Conservation (phyloP, 2,797 vertebrate species). For the Mallotus villosus region DNA sequence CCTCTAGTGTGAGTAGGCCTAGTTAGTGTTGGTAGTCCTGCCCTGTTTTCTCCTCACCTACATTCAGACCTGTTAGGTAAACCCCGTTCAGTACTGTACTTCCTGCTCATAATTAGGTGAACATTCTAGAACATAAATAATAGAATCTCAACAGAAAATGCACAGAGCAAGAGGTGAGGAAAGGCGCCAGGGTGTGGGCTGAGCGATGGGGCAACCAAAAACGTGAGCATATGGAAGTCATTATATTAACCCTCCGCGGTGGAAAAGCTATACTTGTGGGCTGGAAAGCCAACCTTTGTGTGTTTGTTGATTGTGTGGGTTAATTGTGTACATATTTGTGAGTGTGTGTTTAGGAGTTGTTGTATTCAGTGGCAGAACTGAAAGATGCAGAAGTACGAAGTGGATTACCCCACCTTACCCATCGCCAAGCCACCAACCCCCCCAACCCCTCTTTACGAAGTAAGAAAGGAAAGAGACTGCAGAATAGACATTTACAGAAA, state of each 20-base stretch:
- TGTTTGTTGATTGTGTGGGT: neutral
- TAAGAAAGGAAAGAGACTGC: constrained; percentile 20
- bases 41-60: neutral
- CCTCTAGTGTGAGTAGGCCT: too few species aligned
- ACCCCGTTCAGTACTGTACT: too few species aligned
- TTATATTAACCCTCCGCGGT: neutral
- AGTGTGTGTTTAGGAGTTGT: neutral
- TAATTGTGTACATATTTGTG: neutral
- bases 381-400: neutral
- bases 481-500: neutral
- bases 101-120: neutral
- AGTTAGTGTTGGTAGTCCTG: neutral
- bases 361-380: neutral
- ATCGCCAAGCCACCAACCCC: constrained; percentile 4
- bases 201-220: neutral
- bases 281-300: neutral
- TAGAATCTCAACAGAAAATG: neutral
- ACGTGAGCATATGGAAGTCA: constrained; percentile 11
- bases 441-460: constrained; percentile 17
- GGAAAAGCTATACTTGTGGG: neutral
- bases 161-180: neutral
- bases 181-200: neutral
- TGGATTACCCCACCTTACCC: neutral
- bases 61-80: neutral
- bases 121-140: neutral